Percentiles rank a stretch among this genome's conserved stretches.
phyloP scores from a whole-genome alignment of 1,140 invertebrate species.

The Leptinotarsa undecemlineata region DNA sequence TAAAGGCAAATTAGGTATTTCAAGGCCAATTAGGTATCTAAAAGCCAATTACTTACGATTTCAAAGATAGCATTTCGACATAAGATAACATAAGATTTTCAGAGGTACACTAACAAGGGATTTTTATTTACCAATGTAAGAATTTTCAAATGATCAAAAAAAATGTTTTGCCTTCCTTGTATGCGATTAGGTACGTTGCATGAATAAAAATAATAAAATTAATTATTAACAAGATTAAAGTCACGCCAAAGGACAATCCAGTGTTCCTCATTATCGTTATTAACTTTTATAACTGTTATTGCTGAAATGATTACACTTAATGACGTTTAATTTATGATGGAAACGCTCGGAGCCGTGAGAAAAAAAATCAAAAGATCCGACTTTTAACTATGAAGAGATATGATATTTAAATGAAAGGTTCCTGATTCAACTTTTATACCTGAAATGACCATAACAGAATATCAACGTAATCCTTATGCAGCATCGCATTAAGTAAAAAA shows the following conservation, averaged over 20 bases:
- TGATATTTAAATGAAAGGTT: not conserved
- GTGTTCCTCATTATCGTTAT: not conserved
- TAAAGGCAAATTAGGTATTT: too few relatives aligned
- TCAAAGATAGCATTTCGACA: too few relatives aligned
- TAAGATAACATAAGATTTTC: too few relatives aligned
- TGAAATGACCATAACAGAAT: not conserved
- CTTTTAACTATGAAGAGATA: not conserved
- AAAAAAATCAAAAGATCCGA: conserved; percentile 4
- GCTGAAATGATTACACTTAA: conserved; percentile 13
- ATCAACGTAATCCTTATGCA: not conserved
- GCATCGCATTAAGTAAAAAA: not conserved
- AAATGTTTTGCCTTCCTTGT: too few relatives aligned
- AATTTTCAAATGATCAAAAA: too few relatives aligned
- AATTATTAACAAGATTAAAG: not conserved
- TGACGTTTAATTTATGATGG: conserved; percentile 11
- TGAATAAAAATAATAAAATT: too few relatives aligned
- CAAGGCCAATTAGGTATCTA: too few relatives aligned
- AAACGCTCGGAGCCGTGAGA: not conserved
- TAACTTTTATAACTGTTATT: conserved; percentile 18
- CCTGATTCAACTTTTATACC: not conserved
- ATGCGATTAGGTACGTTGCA: too few relatives aligned
- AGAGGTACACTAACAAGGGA: too few relatives aligned
- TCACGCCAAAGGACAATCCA: not conserved
- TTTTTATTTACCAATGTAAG: too few relatives aligned
- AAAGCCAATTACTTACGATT: too few relatives aligned